A percentile compares a stretch with the other conserved stretches of the same genome.
Conservation (phyloP, 2,113 vertebrate genomes). For the Microcebus jonahi region DNA sequence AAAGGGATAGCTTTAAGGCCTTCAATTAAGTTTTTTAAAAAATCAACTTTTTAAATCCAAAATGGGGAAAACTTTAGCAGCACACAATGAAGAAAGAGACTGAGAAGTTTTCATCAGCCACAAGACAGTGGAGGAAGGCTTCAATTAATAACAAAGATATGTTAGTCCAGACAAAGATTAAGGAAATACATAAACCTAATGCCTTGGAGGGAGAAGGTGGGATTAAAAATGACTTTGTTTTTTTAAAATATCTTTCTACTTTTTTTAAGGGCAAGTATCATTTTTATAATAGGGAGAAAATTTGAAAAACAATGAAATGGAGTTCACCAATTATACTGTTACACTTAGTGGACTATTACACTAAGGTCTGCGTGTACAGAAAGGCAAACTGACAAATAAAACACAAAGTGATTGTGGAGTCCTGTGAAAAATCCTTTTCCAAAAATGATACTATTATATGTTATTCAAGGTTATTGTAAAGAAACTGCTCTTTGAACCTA, state of each 20-base stretch:
- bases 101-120: not conserved
- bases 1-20: not conserved
- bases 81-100: not conserved
- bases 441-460: not conserved
- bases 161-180: not conserved
- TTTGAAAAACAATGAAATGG: not conserved
- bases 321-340: not conserved
- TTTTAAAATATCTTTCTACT: not conserved
- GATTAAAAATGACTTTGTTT: not conserved
- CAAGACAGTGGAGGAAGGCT: not conserved
- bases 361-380: not conserved
- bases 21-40: not conserved
- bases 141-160: not conserved
- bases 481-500: not conserved
- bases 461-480: not conserved
- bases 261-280: not conserved
- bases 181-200: not conserved
- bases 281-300: not conserved
- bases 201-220: not conserved
- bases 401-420: not conserved
- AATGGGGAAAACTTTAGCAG: not conserved
- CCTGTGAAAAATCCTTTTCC: not conserved
- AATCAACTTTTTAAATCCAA: slow-evolving; percentile 6
- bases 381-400: slow-evolving; percentile 4
- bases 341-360: not conserved